A percentile compares a stretch with the other conserved stretches of the same genome.
Conservation (phyloP, 2,797 vertebrate species). For the Gobio occitaniae region DNA sequence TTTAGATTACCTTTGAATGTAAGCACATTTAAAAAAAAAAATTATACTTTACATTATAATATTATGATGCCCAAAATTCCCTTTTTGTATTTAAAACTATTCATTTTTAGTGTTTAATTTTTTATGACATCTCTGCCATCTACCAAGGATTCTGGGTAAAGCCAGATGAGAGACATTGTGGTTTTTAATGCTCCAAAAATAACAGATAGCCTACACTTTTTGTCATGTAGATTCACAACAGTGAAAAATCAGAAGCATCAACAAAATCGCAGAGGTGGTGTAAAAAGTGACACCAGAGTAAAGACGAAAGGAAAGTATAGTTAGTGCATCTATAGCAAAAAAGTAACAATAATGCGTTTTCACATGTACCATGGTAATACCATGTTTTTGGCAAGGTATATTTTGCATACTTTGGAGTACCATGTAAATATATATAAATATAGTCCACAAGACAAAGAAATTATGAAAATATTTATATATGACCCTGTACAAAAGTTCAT, state of each 20-base stretch:
- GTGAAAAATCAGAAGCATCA: neutral
- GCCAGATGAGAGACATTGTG: neutral
- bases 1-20: neutral
- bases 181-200: neutral
- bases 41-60: neutral
- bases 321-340: neutral
- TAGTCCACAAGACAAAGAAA: too few species aligned
- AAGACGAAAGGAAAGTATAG: neutral
- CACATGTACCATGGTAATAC: neutral
- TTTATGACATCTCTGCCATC: conserved; percentile 30
- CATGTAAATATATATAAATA: neutral
- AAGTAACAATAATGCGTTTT: neutral
- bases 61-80: neutral
- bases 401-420: neutral
- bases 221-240: neutral
- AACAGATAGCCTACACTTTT: neutral
- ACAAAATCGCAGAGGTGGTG: neutral
- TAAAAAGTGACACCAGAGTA: neutral
- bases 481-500: too few species aligned
- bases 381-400: neutral
- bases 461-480: too few species aligned
- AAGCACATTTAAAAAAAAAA: neutral
- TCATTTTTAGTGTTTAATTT: neutral
- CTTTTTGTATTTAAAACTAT: neutral
- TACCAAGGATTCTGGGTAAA: conserved; percentile 61